These are phyloP conservation scores for Drymonia ruficornis DNA, from an alignment of 2,888 invertebrate genomes.

Conservation along the genomic window DNA sequence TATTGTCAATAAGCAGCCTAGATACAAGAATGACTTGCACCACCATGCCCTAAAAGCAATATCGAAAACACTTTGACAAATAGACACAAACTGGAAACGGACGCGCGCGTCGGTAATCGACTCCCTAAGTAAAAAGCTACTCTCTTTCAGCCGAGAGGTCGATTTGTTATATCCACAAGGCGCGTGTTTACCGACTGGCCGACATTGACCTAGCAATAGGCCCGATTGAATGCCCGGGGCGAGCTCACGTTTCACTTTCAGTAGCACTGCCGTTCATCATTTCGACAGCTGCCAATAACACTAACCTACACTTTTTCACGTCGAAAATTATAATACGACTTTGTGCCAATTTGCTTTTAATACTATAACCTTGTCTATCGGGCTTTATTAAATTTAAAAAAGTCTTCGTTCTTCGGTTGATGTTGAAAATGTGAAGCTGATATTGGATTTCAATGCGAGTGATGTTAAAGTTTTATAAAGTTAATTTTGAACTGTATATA, in stretches of 20 bases:
- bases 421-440: constrained; percentile 2
- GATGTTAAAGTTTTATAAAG: constrained; percentile 3
- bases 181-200: constrained; percentile 40
- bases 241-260: constrained; percentile 37
- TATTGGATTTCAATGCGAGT: background rate
- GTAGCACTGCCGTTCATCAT: constrained; percentile 61
- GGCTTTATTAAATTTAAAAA: constrained; percentile 16
- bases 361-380: constrained; percentile 32
- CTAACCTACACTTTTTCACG: constrained; percentile 61
- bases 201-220: constrained; percentile 46
- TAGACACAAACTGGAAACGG: background rate
- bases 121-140: constrained; percentile 19
- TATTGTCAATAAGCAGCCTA: no score
- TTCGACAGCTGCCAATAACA: constrained; percentile 71
- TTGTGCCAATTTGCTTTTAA: constrained; percentile 29
- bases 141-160: constrained; percentile 38
- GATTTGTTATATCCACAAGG: constrained; percentile 50
- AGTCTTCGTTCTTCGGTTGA: background rate
- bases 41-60: no score
- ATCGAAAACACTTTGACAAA: background rate
- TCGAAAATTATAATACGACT: constrained; percentile 48
- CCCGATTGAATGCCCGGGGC: constrained; percentile 30
- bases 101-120: constrained; percentile 8
- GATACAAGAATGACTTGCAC: no score
- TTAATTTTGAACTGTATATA: background rate